phyloP scores from a whole-genome alignment of 1,140 invertebrate species.

The Rhizoglyphus robini region DNA sequence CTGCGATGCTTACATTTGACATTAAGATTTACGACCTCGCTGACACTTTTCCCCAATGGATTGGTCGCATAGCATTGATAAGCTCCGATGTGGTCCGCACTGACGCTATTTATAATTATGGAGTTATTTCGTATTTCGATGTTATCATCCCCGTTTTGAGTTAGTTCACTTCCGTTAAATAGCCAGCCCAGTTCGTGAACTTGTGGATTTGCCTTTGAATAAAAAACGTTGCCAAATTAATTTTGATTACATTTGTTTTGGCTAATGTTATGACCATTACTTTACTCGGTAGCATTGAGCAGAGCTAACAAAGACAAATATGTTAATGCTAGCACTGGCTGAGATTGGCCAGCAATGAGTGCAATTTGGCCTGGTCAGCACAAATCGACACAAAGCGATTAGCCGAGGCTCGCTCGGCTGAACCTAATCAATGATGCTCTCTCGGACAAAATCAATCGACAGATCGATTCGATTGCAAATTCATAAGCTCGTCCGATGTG shows the following conservation, averaged over 20 bases:
- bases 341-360: too few relatives aligned
- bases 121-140: constrained; percentile 63
- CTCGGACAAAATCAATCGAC: too few relatives aligned
- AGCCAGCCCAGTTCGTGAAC: constrained; percentile 63
- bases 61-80: constrained; percentile 81
- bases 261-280: not conserved
- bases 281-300: too few relatives aligned
- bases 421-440: too few relatives aligned
- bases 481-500: too few relatives aligned
- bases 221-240: constrained; percentile 30
- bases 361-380: too few relatives aligned
- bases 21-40: constrained; percentile 57
- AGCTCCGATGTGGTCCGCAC: constrained; percentile 26
- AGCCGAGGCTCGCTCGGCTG: too few relatives aligned
- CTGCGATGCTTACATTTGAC: constrained; percentile 42
- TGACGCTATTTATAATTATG: constrained; percentile 31
- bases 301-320: too few relatives aligned
- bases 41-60: constrained; percentile 70
- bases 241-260: constrained; percentile 31
- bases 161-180: constrained; percentile 43
- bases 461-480: too few relatives aligned
- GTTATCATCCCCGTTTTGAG: constrained; percentile 33
- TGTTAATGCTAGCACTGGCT: too few relatives aligned
- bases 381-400: too few relatives aligned
- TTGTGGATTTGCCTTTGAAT: constrained; percentile 55